These are phyloP conservation scores for Octonoba sinensis DNA, from an alignment of 2,888 invertebrate species.

Conservation along the genomic window DNA sequence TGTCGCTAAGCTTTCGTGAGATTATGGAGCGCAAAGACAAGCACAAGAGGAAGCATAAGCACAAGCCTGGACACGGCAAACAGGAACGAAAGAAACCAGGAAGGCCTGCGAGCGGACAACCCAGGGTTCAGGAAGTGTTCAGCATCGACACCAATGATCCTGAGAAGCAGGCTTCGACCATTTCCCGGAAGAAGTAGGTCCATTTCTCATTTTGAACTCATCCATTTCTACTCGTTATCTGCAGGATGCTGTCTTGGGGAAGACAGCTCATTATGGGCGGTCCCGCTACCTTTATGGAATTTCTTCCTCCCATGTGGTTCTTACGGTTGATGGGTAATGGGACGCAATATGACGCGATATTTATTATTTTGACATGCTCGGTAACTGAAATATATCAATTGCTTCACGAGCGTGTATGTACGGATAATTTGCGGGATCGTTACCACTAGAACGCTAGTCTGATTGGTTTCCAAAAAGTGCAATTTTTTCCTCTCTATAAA, in stretches of 20 bases:
- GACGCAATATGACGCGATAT: no score
- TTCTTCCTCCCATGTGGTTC: not conserved
- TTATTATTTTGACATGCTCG: no score
- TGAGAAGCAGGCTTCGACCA: constrained; percentile 8
- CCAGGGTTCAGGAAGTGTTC: constrained; percentile 44
- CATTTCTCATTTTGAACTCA: not conserved
- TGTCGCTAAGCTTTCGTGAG: no score
- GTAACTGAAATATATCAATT: no score
- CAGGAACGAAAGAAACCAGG: constrained; percentile 19
- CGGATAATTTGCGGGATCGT: no score
- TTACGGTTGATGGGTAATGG: no score
- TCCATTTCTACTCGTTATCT: not conserved
- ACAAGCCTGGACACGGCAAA: constrained; percentile 10
- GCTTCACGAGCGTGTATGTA: no score
- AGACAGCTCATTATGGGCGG: no score
- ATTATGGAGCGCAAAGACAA: constrained; percentile 51
- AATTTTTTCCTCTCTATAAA: no score
- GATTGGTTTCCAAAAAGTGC: no score
- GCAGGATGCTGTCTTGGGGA: not conserved
- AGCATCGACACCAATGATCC: constrained; percentile 16
- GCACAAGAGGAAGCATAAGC: constrained; percentile 30
- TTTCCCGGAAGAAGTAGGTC: constrained; percentile 38
- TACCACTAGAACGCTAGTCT: no score
- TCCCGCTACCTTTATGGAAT: not conserved
- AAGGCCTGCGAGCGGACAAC: constrained; percentile 12